Base-by-base conservation (phyloP, 2,113 vertebrate species). In the Otolemur garnettii region DNA sequence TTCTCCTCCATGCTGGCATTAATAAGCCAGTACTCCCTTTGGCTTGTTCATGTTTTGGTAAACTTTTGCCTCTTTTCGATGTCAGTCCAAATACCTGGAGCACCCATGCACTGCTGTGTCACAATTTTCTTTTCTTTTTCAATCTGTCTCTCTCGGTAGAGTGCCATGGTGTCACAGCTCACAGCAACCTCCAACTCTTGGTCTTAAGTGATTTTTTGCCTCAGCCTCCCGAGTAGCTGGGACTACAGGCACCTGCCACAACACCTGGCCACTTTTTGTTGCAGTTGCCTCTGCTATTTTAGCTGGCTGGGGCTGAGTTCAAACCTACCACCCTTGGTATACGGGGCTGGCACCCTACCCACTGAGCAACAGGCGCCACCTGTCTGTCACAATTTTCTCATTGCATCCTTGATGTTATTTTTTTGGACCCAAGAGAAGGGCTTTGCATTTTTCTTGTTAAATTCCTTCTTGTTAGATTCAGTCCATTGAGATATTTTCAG, bases 401-500 rank as follows among this genome's bases (percentile, higher is more conserved):
- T 50, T 9, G 14, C 24, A 12, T 90, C 33, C 21, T 88, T 60
- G 33, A 74, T 53, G 6, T 26, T 59, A 35, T 45, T 57, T 81
- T 81, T 93, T 66, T 80, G 53, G 28, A 60, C 15, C 42, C 93
- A 71, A 68, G 57, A 55, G 21, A 8, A 84, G 35, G 55, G 86
- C 22, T 92, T 93, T 14, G 66, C 28, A 17, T 64, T 81, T 89
- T 95, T 64, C 28, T 77, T 66, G 42, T 80, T 42, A 50, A 68
- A 84, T 92, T 77, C 26, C 68, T 85, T 93, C 94, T 53, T 93
- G 79, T 55, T 96, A 68, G 87, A 86, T 26, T 91, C 75, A 35
- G 19, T 71, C 62, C 60, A 85, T 3, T 83, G 77, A 93, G 59
- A 79, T 86, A 91, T 89, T 92, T 95, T 93, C 64, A 95, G 86